phyloP scores from a whole-genome alignment of 2,888 invertebrate genomes.

The Neoitamus cyanurus region DNA sequence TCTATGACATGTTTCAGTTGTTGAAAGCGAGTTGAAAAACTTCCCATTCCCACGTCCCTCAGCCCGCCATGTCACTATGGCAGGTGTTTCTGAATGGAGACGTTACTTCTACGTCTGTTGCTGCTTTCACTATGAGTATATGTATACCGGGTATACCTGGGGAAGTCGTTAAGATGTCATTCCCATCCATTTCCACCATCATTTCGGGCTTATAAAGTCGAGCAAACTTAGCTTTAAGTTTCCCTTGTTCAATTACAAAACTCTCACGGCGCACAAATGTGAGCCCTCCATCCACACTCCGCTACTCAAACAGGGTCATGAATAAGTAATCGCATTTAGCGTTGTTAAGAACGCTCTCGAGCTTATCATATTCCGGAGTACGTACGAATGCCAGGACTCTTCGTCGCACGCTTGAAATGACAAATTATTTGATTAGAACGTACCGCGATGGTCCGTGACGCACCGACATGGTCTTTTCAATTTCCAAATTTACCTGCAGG shows the following conservation, averaged over 20 bases:
- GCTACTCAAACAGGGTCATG: constrained; percentile 25
- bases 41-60: neutral
- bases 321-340: constrained; percentile 34
- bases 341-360: constrained; percentile 22
- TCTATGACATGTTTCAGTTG: neutral
- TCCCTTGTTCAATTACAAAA: constrained; percentile 33
- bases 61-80: neutral
- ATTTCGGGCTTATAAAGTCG: constrained; percentile 16
- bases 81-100: neutral
- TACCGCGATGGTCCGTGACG: neutral
- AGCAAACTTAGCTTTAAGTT: constrained; percentile 24
- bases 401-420: constrained; percentile 10
- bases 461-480: neutral
- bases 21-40: neutral
- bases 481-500: neutral
- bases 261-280: neutral
- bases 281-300: neutral
- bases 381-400: neutral
- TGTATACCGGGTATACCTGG: neutral
- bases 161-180: constrained; percentile 27
- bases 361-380: neutral
- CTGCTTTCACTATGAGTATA: neutral
- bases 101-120: neutral
- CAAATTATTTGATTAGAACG: constrained; percentile 25
- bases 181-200: constrained; percentile 10